Base-by-base conservation (phyloP, 2,113 vertebrate species). In the Larimichthys polyactis region DNA sequence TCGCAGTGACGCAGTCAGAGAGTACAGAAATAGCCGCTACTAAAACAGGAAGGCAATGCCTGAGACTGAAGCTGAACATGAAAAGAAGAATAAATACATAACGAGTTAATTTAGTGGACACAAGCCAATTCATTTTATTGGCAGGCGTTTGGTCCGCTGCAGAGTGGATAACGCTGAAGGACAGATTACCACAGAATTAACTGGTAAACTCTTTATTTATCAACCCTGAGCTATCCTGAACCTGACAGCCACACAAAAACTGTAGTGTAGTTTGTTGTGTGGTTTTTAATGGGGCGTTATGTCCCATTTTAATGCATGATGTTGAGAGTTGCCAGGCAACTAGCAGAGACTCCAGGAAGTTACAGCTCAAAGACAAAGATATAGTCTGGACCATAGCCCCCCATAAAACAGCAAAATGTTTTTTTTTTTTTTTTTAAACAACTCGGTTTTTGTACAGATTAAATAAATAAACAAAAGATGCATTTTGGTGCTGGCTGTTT, bases 11-110 rank as follows among this genome's bases (percentile, higher is more conserved):
- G 89, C 88, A 92, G 88, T 52, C 75, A 59, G 67, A 79, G 82
- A 1, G 12, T 82, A 90, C 78, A 82, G 71, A 93, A 92, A 92
- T 92, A 94, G 91, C 85, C 78, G 71, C 74, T 87, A 71, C 90
- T 88, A 91, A 89, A 90, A 89, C 54, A 81, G 87, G 86, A 87
- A 71, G 52, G 60, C 64, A 68, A 62, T 19, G 79, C 78, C 73
- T 4, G 82, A 79, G 80, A 77, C 87, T 58, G 43, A 71, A 74
- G 74, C 82, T 75, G 63, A 88, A 85, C 84, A 57, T 67, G 73
- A 24, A n/a, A 54, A 7, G 17, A 52, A 71, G 22, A 57, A 78
- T 80, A 73, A 48, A 85, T 27, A 44, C 22, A 73, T 49, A 86
- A 65, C 4, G 55, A 27, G 46, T 69, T 81, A 74, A 83, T 63